Percentiles rank a stretch among this genome's conserved stretches.
These are phyloP conservation scores for Habrosyne pyritoides DNA, from an alignment of 2,888 invertebrate genomes.

Conservation along the genomic window DNA sequence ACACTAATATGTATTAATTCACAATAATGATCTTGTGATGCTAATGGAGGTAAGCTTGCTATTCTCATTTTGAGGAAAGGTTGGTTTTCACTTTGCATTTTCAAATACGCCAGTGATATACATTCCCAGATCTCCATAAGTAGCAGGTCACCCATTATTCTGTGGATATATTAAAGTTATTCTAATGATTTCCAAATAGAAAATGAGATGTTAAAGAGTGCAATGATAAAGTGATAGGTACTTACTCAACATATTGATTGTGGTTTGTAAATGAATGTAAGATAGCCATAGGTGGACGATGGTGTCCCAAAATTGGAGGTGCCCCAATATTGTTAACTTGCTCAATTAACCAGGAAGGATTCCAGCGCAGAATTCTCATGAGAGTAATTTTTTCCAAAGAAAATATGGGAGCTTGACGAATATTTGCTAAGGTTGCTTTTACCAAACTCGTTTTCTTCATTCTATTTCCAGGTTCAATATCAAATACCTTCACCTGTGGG, in stretches of 20 bases:
- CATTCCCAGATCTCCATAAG: conserved; percentile 86
- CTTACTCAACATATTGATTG: conserved; percentile 84
- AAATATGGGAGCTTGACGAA: conserved; percentile 55
- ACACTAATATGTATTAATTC: conserved; percentile 65
- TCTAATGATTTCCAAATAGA: too few relatives aligned
- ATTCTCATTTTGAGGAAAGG: conserved; percentile 58
- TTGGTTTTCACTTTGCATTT: conserved; percentile 41
- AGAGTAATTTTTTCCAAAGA: conserved; percentile 77
- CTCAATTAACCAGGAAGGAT: conserved; percentile 86
- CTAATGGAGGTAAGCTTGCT: conserved; percentile 59
- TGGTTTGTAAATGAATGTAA: conserved; percentile 81
- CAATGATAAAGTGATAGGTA: conserved; percentile 20
- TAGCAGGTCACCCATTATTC: conserved; percentile 81
- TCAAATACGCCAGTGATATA: conserved; percentile 62
- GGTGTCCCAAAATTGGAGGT: conserved; percentile 81
- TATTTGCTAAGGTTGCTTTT: conserved; percentile 55
- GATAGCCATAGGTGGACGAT: conserved; percentile 76
- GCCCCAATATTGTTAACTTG: conserved; percentile 74
- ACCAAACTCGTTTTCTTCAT: conserved; percentile 65
- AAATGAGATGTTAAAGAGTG: too few relatives aligned
- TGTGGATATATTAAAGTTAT: conserved; percentile 35
- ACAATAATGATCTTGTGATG: conserved; percentile 54
- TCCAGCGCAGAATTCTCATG: conserved; percentile 85
- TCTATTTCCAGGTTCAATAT: conserved; percentile 69
- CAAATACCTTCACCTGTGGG: conserved; percentile 54